These are phyloP conservation scores for Drosophila carrolli DNA, from an alignment of 1,140 invertebrate species.

Conservation along the genomic window DNA sequence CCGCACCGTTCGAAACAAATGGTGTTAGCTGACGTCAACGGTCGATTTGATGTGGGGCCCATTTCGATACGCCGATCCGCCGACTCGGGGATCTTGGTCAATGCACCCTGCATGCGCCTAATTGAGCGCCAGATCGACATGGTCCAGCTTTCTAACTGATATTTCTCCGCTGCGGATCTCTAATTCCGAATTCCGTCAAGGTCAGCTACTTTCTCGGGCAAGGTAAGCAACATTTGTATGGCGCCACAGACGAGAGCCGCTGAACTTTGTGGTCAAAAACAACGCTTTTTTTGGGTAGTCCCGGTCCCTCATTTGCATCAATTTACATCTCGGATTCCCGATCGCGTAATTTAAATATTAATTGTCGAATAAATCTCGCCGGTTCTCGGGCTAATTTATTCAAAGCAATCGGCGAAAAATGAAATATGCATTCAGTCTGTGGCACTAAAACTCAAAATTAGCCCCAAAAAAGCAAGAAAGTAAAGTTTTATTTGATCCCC, in stretches of 20 bases:
- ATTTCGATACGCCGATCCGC: constrained; percentile 6
- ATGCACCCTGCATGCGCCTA: constrained; percentile 48
- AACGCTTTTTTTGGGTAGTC: constrained; percentile 56
- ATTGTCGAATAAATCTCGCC: constrained; percentile 63
- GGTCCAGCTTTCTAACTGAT: constrained; percentile 39
- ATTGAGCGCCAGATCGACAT: not conserved
- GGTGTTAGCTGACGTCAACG: constrained; percentile 51
- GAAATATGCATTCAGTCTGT: constrained; percentile 38
- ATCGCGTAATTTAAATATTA: constrained; percentile 45
- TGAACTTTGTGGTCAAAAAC: constrained; percentile 65
- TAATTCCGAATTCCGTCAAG: constrained; percentile 52
- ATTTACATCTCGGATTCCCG: constrained; percentile 54
- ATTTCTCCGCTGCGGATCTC: constrained; percentile 23
- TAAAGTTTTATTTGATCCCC: constrained; percentile 41
- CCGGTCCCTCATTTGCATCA: constrained; percentile 60
- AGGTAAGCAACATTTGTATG: constrained; percentile 74
- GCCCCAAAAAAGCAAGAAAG: constrained; percentile 37
- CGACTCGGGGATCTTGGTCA: constrained; percentile 44
- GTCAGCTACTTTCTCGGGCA: constrained; percentile 74
- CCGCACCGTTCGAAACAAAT: constrained; percentile 24
- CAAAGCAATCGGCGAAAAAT: constrained; percentile 32
- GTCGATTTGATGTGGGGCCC: constrained; percentile 31
- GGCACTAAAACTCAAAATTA: constrained; percentile 58
- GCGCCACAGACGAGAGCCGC: constrained; percentile 63
- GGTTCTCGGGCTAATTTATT: constrained; percentile 46